Evolutionary conservation across 2,113 vertebrate genomes (phyloP).

Genomic region (Ceyx margarethae): DNA sequence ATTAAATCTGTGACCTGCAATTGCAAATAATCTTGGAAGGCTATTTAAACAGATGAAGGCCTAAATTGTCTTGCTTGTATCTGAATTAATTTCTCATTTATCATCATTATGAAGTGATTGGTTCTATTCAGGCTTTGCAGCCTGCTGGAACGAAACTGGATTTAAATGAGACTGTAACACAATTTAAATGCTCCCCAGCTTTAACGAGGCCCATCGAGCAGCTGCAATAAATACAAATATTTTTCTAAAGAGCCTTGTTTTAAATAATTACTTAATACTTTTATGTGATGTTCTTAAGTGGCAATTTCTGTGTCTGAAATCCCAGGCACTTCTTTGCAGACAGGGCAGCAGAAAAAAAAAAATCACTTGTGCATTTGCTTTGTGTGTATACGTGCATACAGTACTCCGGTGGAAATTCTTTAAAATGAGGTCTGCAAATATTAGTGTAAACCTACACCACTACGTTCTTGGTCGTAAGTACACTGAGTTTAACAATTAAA

Average conservation of each 20-base stretch:
- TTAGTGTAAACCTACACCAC: neutral
- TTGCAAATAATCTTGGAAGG: constrained; percentile 96
- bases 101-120: constrained; percentile 98
- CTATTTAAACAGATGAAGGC: constrained; percentile 99
- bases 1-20: constrained; percentile 97
- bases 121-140: constrained; percentile 89
- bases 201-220: constrained; percentile 82
- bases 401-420: neutral
- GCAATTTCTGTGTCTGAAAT: constrained; percentile 67
- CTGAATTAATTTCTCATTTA: constrained; percentile 99
- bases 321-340: constrained; percentile 42
- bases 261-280: constrained; percentile 85
- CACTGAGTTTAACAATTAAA: neutral
- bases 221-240: constrained; percentile 86
- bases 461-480: neutral
- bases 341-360: constrained; percentile 21
- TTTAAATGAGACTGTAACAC: constrained; percentile 96
- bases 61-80: constrained; percentile 98
- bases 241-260: constrained; percentile 83
- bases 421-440: neutral
- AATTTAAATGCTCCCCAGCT: constrained; percentile 86
- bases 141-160: constrained; percentile 86
- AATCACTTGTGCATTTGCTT: constrained; percentile 52
- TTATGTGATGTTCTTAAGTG: constrained; percentile 76
- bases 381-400: neutral